These are phyloP conservation scores for Pogonus chalceus DNA, from an alignment of 1,140 invertebrate species.

Conservation along the genomic window DNA sequence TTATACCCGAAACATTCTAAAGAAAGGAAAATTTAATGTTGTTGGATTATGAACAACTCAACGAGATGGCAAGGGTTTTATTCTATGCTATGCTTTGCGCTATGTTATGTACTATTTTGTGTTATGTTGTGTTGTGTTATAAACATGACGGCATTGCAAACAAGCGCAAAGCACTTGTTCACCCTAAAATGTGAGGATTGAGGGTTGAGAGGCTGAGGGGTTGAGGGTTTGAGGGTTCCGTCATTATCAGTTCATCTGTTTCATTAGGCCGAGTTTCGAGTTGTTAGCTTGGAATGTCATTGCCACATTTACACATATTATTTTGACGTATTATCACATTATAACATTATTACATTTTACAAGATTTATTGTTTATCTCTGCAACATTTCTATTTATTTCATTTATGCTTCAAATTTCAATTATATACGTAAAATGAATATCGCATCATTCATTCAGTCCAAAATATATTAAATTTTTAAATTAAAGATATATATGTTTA, in stretches of 20 bases:
- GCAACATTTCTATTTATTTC: too few species aligned
- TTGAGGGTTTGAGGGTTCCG: background rate
- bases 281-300: background rate
- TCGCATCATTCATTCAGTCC: too few species aligned
- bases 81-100: background rate
- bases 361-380: too few species aligned
- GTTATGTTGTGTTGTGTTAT: background rate
- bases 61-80: background rate
- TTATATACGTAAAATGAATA: too few species aligned
- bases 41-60: background rate
- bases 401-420: too few species aligned
- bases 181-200: background rate
- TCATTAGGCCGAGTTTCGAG: constrained; percentile 1
- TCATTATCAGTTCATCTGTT: constrained; percentile 2
- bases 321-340: too few species aligned
- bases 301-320: background rate
- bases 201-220: background rate
- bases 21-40: constrained; percentile 2
- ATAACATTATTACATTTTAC: too few species aligned
- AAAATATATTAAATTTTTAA: too few species aligned
- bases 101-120: background rate
- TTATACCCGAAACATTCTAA: too few species aligned
- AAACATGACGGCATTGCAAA: background rate
- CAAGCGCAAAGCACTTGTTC: background rate
- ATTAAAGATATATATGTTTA: too few species aligned